Evolutionary conservation across 2,888 invertebrate species (phyloP), one percentile per base, ranked within the genome.

Genomic region (Achlya flavicornis): DNA sequence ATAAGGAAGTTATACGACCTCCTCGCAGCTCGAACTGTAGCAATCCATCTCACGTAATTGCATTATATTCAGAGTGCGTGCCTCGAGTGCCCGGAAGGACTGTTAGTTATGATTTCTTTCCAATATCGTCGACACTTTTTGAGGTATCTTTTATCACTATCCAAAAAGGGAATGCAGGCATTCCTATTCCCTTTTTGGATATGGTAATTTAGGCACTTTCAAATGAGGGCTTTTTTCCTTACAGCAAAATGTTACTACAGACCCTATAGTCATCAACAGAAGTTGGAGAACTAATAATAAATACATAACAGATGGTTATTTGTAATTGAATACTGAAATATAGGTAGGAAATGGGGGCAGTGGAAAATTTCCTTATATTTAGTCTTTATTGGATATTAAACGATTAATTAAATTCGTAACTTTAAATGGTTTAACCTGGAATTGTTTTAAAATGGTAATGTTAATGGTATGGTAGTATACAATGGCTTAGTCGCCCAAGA

Each of bases 31-130:
- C 83, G 79, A 86, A 81, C 80, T 78, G 78, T 69, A 76, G 83
- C 86, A 84, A 88, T 88, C 88, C 85, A 86, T 88, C 86, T 84
- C 85, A 75, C 78, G 86, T 88, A 88, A 89, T 88, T 88, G 86
- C 87, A 86, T 89, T 88, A 88, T 86, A 85, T 87, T 86, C 84
- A 75, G 71, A 80, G 80, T 86, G 83, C 83, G 81, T 82, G 79
- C 74, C 76, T 77, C 78, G 75, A 80, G 77, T 76, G 77, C 76
- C 79, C 76, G 74, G 75, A 75, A 81, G 76, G 79, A 77, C 74
- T 74, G 78, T 78, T 77, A 80, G 78, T 79, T 80, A 80, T 78
- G 78, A 79, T 81, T 79, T 78, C 76, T 80, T 79, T 76, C 81
- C 78, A 79, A 83, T 83, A 81, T 76, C 60, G 43, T 60, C 78